Percentiles rank a stretch among this genome's conserved stretches.
phyloP scores from a whole-genome alignment of 2,113 vertebrate species.

The Turnix velox region DNA sequence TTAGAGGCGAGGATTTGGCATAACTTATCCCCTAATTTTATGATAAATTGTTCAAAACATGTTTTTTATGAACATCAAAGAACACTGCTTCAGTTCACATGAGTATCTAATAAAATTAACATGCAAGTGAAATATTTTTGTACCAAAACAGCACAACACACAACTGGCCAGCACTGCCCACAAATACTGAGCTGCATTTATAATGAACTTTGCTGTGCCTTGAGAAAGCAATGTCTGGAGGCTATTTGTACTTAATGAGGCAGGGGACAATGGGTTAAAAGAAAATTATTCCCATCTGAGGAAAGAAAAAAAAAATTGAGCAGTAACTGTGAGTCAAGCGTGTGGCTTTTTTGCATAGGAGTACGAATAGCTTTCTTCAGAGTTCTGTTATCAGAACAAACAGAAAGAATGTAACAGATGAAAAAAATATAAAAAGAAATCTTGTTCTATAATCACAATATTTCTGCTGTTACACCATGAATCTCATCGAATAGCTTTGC shows the following conservation, averaged over 20 bases:
- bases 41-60: conserved; percentile 22
- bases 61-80: conserved; percentile 48
- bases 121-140: conserved; percentile 39
- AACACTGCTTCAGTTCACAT: conserved; percentile 31
- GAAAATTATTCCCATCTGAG: conserved; percentile 27
- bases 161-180: background rate
- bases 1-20: background rate
- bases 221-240: conserved; percentile 50
- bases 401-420: background rate
- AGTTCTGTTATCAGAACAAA: background rate
- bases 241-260: conserved; percentile 48
- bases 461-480: conserved; percentile 51
- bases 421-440: conserved; percentile 20
- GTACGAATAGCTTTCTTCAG: background rate
- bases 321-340: background rate
- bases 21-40: background rate
- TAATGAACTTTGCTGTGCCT: conserved; percentile 50
- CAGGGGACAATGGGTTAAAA: conserved; percentile 55
- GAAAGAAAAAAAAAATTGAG: background rate
- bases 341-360: background rate
- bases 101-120: conserved; percentile 62
- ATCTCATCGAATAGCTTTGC: conserved; percentile 42
- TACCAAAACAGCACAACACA: background rate
- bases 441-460: conserved; percentile 46
- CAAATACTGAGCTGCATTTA: conserved; percentile 43